Base-by-base conservation (phyloP, 2,888 invertebrate genomes). In the Xanthorhoe spadicearia region DNA sequence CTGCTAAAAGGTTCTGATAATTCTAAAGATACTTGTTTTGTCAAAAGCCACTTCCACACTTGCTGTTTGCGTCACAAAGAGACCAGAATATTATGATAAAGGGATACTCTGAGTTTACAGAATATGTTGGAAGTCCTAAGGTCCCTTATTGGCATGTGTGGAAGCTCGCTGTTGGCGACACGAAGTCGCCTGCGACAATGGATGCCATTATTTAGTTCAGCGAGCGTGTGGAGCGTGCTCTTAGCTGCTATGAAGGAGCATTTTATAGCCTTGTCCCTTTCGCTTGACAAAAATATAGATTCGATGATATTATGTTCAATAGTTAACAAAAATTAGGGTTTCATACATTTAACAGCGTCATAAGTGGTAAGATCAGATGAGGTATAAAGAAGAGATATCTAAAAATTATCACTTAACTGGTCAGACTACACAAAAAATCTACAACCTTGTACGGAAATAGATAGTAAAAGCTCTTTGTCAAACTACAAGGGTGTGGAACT, bases 121-220 rank as follows among this genome's bases (percentile, higher is more conserved):
- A 13, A 13, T 13, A 48, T 15, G 15, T 3, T 15, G 7, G n/a
- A 13, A 43, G 10, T 13, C 23, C 23, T 23, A 23, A 23, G 23
- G 23, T 23, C 48, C 48, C 48, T 17, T 51, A 19, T n/a, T 10
- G 51, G 43, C 43, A 38, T 51, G 43, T 51, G 43, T 38, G 35
- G 58, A 79, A 50, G 58, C 50, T 50, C 58, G 83, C 79, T 83
- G 82, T 50, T 49, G 83, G 79, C 83, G 82, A 68, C 82, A 66
- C 60, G 35, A 18, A 61, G 82, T 72, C 83, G 83, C 77, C 66
- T n/a, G 50, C 43, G 56, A 61, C 61, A 61, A 61, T 61, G 61
- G 52, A n/a, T 18, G 62, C 57, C 32, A 52, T 57, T 57, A 64
- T 55, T 43, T 51, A 54, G 58, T 55, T 51, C 15, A 63, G 63